Evolutionary conservation across 37 sponge, comb jelly and placozoan genomes (phyloP), one percentile per base, ranked within the genome.

Genomic region (Hormiphora californensis): DNA sequence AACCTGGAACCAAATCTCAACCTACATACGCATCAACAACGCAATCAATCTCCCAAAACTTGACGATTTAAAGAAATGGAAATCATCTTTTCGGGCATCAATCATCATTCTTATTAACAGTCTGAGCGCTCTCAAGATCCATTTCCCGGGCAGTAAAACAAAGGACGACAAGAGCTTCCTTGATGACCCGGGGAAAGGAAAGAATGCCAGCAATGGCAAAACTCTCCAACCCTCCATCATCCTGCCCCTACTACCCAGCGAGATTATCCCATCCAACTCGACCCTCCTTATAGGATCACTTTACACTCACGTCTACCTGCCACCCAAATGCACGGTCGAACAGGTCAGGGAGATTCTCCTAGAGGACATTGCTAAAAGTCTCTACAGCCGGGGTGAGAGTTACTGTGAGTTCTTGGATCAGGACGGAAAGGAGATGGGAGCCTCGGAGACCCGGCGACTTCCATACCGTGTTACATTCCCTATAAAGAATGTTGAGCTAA

Each of bases 361-460:
- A 17, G 81, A 73, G 22, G 81, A 73, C 46, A 73, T 73, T 11
- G 81, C 81, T 4, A 73, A 40, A 40, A 73, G 81, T 73, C 35
- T 73, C 21, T 40, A 73, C 25, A 43, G 81, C 23, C 40, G 81
- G 43, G 81, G 46, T 11, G 81, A 73, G 43, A 43, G 46, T 5
- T 73, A 73, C 23, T 73, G 81, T 73, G 81, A 73, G 23, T 73
- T 73, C 43, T 43, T 46, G 5, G 81, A 73, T 22, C 81, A 73
- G 46, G n/a, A n/a, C n/a, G n/a, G n/a, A n/a, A n/a, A n/a, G n/a
- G 81, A 73, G 43, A 73, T 73, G 23, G 81, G 38, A 43, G 46
- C 3, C n/a, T 43, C 12, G 21, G 21, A 43, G 1, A 40, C 81
- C 8, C 9, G 40, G n/a, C 32, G 81, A 36, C 46, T 73, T 9